These are phyloP conservation scores for Silurus aristotelis DNA, from an alignment of 2,797 vertebrate species.

Conservation along the genomic window DNA sequence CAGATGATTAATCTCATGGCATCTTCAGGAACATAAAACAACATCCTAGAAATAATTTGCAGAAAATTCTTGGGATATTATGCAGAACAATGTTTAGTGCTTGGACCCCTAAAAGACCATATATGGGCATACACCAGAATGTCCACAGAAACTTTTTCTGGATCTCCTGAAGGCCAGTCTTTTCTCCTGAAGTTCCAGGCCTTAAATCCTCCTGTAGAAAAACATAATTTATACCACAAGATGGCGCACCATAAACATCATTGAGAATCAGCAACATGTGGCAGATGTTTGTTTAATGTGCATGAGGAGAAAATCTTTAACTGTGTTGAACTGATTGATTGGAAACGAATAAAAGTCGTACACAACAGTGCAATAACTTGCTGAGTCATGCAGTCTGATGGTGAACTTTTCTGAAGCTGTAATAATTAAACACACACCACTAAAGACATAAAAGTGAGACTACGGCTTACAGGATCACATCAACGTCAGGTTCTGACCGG, in stretches of 20 bases:
- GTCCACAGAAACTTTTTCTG: not conserved
- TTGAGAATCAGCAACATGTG: not conserved
- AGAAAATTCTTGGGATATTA: too few species aligned
- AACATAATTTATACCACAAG: slow-evolving; percentile 7
- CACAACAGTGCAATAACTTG: not conserved
- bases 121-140: not conserved
- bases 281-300: not conserved
- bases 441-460: too few species aligned
- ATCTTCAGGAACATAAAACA: too few species aligned
- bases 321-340: not conserved
- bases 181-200: not conserved
- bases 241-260: not conserved
- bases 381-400: too few species aligned
- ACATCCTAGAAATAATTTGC: too few species aligned
- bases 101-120: not conserved
- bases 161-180: not conserved
- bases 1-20: too few species aligned
- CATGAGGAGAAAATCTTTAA: not conserved
- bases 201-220: not conserved
- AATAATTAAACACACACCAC: too few species aligned
- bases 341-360: not conserved
- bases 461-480: not conserved
- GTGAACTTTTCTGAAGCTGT: too few species aligned
- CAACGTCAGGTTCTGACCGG: not conserved
- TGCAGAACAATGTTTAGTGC: not conserved